Evolutionary conservation across 2,888 invertebrate species (phyloP).

Genomic region (Dinocampus coccinellae): DNA sequence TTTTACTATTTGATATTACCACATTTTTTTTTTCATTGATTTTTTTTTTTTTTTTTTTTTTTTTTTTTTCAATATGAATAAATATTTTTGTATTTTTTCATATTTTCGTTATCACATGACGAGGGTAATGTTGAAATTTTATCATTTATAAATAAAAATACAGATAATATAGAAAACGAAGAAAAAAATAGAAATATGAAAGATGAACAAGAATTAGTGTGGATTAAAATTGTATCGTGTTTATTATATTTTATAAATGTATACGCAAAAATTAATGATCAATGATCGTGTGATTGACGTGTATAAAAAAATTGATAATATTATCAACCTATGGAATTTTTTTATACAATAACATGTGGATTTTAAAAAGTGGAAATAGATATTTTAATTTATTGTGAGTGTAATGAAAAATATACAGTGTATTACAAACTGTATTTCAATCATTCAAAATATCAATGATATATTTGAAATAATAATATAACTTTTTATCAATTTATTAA

Average conservation of each 20-base stretch:
- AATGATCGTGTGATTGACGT: background rate
- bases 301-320: background rate
- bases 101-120: too few relatives aligned
- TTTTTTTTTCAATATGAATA: too few relatives aligned
- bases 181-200: background rate
- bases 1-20: too few relatives aligned
- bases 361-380: background rate
- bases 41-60: too few relatives aligned
- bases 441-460: too few relatives aligned
- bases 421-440: background rate
- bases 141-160: background rate
- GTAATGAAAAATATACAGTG: background rate
- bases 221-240: background rate
- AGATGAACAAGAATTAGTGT: background rate
- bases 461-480: too few relatives aligned
- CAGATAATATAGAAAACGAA: background rate
- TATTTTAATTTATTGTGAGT: conserved; percentile 14
- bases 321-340: background rate
- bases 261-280: background rate
- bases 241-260: background rate
- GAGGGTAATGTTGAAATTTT: too few relatives aligned
- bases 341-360: background rate
- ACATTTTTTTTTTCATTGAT: too few relatives aligned
- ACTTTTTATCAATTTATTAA: conserved; percentile 16
- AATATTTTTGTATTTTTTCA: too few relatives aligned